Conservation (phyloP, 2,113 vertebrate species). For the Pygoscelis adeliae region DNA sequence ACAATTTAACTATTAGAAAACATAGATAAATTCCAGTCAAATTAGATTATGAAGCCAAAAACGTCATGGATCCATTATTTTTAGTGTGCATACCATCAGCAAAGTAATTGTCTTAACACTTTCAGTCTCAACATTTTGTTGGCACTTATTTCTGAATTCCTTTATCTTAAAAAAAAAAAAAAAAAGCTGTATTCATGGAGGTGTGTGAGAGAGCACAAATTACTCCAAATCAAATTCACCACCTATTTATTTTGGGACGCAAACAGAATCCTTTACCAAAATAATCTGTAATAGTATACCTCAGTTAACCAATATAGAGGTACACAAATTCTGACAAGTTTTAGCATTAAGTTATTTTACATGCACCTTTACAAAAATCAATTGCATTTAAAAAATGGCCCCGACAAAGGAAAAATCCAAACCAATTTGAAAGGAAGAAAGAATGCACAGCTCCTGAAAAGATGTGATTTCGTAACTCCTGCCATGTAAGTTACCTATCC, state of each 20-base stretch:
- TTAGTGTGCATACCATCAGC: background rate
- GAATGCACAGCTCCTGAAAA: background rate
- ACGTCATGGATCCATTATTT: background rate
- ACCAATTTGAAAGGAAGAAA: background rate
- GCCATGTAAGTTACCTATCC: background rate
- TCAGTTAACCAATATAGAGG: background rate
- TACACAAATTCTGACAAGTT: background rate
- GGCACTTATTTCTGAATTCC: background rate
- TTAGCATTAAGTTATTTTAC: background rate
- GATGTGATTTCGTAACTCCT: background rate
- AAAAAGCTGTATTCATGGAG: background rate
- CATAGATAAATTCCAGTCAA: background rate
- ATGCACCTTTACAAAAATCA: background rate
- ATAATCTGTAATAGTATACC: background rate
- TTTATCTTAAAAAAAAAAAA: background rate
- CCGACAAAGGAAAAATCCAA: background rate
- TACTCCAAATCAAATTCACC: background rate
- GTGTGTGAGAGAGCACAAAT: background rate
- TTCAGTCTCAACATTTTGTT: background rate
- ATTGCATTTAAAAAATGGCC: background rate
- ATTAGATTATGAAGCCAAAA: background rate
- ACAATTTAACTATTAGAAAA: background rate
- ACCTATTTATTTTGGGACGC: background rate
- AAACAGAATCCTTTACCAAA: background rate
- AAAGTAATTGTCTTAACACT: background rate